A percentile compares a stretch with the other conserved stretches of the same genome.
These are phyloP conservation scores for zebrafish (Danio rerio) DNA, from an alignment of 2,113 vertebrate species.

Conservation along the genomic window GRCz12tu NC_133189.1:8160001-8160500, in stretches of 20 bases:
- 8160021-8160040: not conserved
- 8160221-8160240: constrained; percentile 45
- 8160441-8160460: constrained; percentile 54
- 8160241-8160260: constrained; percentile 43
- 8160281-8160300: not conserved
- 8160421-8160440: constrained; percentile 71
- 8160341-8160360: constrained; percentile 34
- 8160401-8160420: constrained; percentile 69
- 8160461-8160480: constrained; percentile 57
- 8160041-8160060: not conserved
- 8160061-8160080: constrained; percentile 27
- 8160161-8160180: constrained; percentile 54
- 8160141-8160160: constrained; percentile 41
- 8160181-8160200: constrained; percentile 9
- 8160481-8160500: constrained; percentile 73
- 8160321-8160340: constrained; percentile 48
- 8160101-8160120: constrained; percentile 13
- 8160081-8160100: constrained; percentile 29
- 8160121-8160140: constrained; percentile 16
- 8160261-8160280: not conserved
- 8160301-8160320: constrained; percentile 55
- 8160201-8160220: constrained; percentile 49
- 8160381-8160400: constrained; percentile 44
- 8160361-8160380: constrained; percentile 49
- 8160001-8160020: too few species aligned